Evolutionary conservation across 2,113 vertebrate genomes (phyloP), one percentile per base, ranked within the genome.

Genomic region (Grammomys dolichurus): DNA sequence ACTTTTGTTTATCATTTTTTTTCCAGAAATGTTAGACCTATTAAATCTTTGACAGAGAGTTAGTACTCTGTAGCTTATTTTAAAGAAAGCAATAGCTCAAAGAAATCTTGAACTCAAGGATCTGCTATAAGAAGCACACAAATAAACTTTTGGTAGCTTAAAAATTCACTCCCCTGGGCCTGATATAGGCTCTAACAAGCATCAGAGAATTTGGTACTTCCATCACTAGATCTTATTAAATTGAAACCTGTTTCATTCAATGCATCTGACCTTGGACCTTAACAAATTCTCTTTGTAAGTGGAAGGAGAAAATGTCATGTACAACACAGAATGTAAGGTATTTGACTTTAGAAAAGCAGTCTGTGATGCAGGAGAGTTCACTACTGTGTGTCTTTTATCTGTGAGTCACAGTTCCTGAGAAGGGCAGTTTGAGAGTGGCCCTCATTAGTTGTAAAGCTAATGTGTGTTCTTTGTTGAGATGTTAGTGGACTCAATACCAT

Each of bases 261-360:
- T 63, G 12, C n/a, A 73, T 76, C 65, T 96, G 88, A 96, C 73
- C 93, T 96, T 60, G 77, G 85, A 97, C 51, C 24, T 94, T 95
- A 20, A 86, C 80, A 75, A 92, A 93, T 73, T 92, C 72, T 91
- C 56, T 97, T 87, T 92, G 22, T 92, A 48, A 96, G 67, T 43
- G 7, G 76, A 94, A 95, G 22, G 51, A 93, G 87, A 96, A 96
- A 96, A 92, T 86, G 48, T n/a, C 26, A 80, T 89, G 48, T 85
- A 46, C 51, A 92, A 72, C 78, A 90, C 80, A 90, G 96, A 96
- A 90, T 85, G 56, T 65, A 89, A 95, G 24, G 36, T 85, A 58
- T 63, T 67, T 82, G 81, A 80, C 93, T 48, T 94, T 93, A 56
- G 94, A 84, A 90, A 91, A 92, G 70, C 36, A 16, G 46, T 72